Percentiles rank a stretch among this genome's conserved stretches.
Conservation (phyloP, 2,888 invertebrate genomes). For the Abscondita cerata region DNA sequence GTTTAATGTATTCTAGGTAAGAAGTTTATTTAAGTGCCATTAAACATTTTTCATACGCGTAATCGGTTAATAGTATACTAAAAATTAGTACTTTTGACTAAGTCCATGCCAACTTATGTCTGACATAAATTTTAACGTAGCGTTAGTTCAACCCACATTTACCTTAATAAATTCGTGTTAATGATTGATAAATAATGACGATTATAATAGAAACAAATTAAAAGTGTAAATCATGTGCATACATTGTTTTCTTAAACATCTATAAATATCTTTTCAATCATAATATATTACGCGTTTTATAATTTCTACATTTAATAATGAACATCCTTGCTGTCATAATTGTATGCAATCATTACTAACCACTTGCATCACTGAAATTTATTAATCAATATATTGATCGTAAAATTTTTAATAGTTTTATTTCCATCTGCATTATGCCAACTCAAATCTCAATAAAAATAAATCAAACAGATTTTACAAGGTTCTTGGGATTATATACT, state of each 20-base stretch:
- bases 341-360: slow-evolving; percentile 27
- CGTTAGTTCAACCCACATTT: background rate
- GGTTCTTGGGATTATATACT: background rate
- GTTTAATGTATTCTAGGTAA: no score
- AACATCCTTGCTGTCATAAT: slow-evolving; percentile 30
- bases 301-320: slow-evolving; percentile 31
- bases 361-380: slow-evolving; percentile 33
- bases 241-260: slow-evolving; percentile 33
- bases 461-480: background rate
- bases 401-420: slow-evolving; percentile 27
- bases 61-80: background rate
- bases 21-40: no score
- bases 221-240: slow-evolving; percentile 26
- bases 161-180: background rate
- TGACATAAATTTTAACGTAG: background rate
- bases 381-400: slow-evolving; percentile 31
- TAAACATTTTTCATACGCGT: background rate
- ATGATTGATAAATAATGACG: background rate
- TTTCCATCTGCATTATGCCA: slow-evolving; percentile 12
- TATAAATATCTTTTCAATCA: slow-evolving; percentile 34
- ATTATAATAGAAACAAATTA: slow-evolving; percentile 5
- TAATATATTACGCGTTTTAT: slow-evolving; percentile 30
- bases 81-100: background rate
- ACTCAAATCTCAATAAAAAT: slow-evolving; percentile 1
- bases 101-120: background rate